These are phyloP conservation scores for Subanguina moxae DNA, from an alignment of 1,140 invertebrate genomes.

Conservation along the genomic window DNA sequence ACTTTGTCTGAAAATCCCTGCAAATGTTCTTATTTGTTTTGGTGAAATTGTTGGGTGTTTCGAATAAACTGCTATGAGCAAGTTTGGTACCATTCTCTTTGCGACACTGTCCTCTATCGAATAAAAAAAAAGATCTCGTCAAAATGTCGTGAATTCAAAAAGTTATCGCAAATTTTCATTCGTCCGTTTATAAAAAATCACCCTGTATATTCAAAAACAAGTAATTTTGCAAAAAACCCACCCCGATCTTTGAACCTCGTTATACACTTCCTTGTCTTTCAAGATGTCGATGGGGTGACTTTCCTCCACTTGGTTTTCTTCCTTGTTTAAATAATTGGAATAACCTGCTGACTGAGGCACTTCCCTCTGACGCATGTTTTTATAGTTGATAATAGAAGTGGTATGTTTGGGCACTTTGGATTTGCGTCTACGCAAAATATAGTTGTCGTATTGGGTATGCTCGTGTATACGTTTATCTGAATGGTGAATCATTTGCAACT, in stretches of 20 bases:
- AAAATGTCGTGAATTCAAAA: no score
- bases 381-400: background rate
- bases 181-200: no score
- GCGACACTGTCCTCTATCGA: no score
- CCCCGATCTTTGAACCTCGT: slow-evolving; percentile 22
- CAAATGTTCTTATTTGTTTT: no score
- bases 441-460: background rate
- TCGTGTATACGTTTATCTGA: background rate
- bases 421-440: background rate
- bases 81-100: no score
- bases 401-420: background rate
- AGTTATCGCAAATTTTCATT: no score
- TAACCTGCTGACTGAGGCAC: background rate
- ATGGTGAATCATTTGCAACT: no score
- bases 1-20: no score
- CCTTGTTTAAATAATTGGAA: background rate
- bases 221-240: background rate
- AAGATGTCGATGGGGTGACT: slow-evolving; percentile 22
- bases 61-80: no score
- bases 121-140: no score
- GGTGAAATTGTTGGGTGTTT: no score
- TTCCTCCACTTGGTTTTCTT: slow-evolving; percentile 4
- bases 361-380: background rate
- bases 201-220: no score
- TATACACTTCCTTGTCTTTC: slow-evolving; percentile 27